These are phyloP conservation scores for Scartelaos histophorus DNA, from an alignment of 2,113 vertebrate species.

Conservation along the genomic window DNA sequence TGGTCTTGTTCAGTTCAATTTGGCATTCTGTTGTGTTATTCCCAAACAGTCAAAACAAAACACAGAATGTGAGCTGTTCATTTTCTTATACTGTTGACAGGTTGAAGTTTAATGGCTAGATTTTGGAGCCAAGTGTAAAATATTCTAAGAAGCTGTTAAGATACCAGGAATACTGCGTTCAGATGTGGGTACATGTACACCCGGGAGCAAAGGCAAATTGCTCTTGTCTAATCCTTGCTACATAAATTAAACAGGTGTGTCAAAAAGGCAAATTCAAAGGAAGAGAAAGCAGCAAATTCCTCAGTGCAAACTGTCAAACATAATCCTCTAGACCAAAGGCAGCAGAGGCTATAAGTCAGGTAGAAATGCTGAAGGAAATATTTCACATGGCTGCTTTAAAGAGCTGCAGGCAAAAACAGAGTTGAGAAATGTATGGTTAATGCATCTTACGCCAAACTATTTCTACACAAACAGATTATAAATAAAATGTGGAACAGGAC, in stretches of 20 bases:
- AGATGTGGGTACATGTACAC: neutral
- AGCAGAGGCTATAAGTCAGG: slow-evolving; percentile 3
- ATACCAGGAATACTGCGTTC: slow-evolving; percentile 11
- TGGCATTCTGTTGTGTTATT: neutral
- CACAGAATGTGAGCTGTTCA: neutral
- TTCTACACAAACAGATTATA: neutral
- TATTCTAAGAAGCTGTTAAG: slow-evolving; percentile 13
- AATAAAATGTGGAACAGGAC: neutral
- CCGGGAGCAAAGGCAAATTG: slow-evolving; percentile 15
- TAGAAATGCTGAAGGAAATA: neutral
- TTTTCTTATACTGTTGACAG: neutral
- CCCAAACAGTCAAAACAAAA: neutral
- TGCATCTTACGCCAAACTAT: neutral
- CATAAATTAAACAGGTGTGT: slow-evolving; percentile 14
- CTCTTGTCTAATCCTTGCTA: slow-evolving; percentile 4
- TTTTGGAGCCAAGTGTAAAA: slow-evolving; percentile 2
- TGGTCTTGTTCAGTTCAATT: slow-evolving; percentile 1
- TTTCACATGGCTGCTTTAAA: slow-evolving; percentile 13
- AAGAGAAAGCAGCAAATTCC: slow-evolving; percentile 34
- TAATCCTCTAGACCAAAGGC: slow-evolving; percentile 23
- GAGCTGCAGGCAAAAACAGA: slow-evolving; percentile 5
- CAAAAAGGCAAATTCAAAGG: slow-evolving; percentile 19
- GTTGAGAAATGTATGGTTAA: neutral
- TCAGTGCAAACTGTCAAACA: slow-evolving; percentile 41
- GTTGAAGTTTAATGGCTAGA: neutral